A percentile compares a stretch with the other conserved stretches of the same genome.
Evolutionary conservation across 2,797 vertebrate genomes (phyloP).

Genomic region (Anabacerthia variegaticeps): DNA sequence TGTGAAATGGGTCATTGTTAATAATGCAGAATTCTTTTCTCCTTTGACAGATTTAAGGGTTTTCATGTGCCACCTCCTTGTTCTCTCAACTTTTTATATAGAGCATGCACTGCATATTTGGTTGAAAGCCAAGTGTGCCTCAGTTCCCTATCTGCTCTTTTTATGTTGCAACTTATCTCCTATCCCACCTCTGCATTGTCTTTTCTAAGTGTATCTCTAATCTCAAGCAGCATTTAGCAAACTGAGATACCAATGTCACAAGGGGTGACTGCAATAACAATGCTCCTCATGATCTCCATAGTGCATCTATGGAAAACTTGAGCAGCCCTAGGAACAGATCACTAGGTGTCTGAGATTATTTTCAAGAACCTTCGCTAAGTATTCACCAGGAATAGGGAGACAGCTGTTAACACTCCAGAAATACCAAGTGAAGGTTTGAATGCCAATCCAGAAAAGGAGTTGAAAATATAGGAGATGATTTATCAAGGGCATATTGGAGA

Average conservation of each 20-base stretch:
- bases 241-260: background rate
- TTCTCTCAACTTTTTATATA: background rate
- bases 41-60: conserved; percentile 43
- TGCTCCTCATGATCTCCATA: background rate
- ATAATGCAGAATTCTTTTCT: background rate
- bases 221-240: background rate
- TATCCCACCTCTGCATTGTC: conserved; percentile 50
- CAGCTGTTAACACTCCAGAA: conserved; percentile 58
- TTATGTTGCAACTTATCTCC: conserved; percentile 2
- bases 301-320: background rate
- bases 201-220: conserved; percentile 25
- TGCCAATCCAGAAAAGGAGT: conserved; percentile 68
- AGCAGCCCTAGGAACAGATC: conserved; percentile 3
- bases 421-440: conserved; percentile 29
- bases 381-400: conserved; percentile 37
- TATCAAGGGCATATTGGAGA: conserved; percentile 52
- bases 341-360: conserved; percentile 30
- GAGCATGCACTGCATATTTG: conserved; percentile 20
- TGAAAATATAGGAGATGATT: conserved; percentile 57
- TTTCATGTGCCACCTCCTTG: conserved; percentile 32
- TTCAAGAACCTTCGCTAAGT: conserved; percentile 11
- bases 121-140: conserved; percentile 26
- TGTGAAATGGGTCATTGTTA: background rate
- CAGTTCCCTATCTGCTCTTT: conserved; percentile 39
- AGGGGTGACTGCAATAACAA: background rate